Evolutionary conservation across 2,888 invertebrate species (phyloP), one percentile per base, ranked within the genome.

Genomic region (Rutpela maculata): DNA sequence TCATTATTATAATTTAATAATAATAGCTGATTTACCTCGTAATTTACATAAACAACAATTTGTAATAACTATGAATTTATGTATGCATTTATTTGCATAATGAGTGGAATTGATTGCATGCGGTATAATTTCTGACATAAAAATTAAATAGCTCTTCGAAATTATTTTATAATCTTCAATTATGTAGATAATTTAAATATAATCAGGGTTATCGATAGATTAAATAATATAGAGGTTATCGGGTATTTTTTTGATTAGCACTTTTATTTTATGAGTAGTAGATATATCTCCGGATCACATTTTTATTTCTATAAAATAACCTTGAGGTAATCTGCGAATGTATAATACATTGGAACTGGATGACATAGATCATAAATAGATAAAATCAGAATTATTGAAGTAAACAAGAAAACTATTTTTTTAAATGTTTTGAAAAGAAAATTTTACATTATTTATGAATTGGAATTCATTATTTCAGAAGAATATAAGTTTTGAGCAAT

Each of bases 11-110:
- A 59, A 57, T 57, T 57, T n/a, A 59, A 38, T 43, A 65, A 38
- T 65, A 43, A 65, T 65, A 38, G 10, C 18, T 18, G 19, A 59
- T 59, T 59, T 19, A 22, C 22, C 9, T 50, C 15, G 7, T 38
- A 7, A 60, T 60, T 70, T 70, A 38, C 70, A 70, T 60, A 65
- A 38, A n/a, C 38, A 60, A 60, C 60, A 60, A 70, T 70, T 60
- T 70, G 56, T 70, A 70, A 60, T 70, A 60, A 70, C 22, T 60
- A 50, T n/a, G 43, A 26, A 19, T 70, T n/a, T 43, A 35, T 35
- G 9, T 43, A 38, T 26, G 60, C 59, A 70, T 70, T 38, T 26
- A 70, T 70, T 70, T 70, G 22, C 70, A 70, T 70, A 70, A 60
- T 60, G 18, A 67, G 26, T 19, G 26, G 50, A 19, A 26, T 55